Base-by-base conservation (phyloP, 2,113 vertebrate species). In the Thamnaconus septentrionalis region DNA sequence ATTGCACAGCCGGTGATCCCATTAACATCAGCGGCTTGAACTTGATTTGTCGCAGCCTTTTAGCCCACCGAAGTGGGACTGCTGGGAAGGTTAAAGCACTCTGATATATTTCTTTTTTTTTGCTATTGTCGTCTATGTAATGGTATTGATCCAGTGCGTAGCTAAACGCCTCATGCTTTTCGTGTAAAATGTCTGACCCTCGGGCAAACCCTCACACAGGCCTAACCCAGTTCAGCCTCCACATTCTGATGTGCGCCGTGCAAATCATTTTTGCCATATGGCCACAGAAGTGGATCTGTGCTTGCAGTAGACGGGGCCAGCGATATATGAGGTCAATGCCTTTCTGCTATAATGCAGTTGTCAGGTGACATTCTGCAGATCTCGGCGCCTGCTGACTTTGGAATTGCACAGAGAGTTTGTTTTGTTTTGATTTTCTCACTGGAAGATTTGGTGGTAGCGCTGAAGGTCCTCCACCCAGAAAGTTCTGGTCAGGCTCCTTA, bases 11-110 rank as follows among this genome's bases (percentile, higher is more conserved):
- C 51, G 65, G 70, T 87, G 78, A 84, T 81, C 79, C 11, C 79
- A 77, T 88, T 81, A 83, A 44, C 71, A 47, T 48, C 74, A 56
- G 74, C 69, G 67, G 78, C 69, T 73, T 77, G 81, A 54, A 54
- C 7, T 59, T 71, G 64, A 78, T 68, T 72, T 65, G 54, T 45
- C 6, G 60, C 46, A 65, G 60, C 8, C 52, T 31, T 31, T 31
- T 31, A 31, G 18, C 18, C 18, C 18, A 31, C 18, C 18, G 18
- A 31, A 31, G 18, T 31, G 18, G 18, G 18, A 31, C 18, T 31
- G 18, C 18, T 31, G 18, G 18, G 18, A 31, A 31, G 18, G 18
- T 31, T 31, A 31, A 31, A 31, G 18, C 18, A 31, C 18, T 31
- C 18, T 31, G 18, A 31, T 31, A 31, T 31, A 31, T 31, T 2